phyloP scores from a whole-genome alignment of 2,797 vertebrate genomes.

The Gastrophryne carolinensis region DNA sequence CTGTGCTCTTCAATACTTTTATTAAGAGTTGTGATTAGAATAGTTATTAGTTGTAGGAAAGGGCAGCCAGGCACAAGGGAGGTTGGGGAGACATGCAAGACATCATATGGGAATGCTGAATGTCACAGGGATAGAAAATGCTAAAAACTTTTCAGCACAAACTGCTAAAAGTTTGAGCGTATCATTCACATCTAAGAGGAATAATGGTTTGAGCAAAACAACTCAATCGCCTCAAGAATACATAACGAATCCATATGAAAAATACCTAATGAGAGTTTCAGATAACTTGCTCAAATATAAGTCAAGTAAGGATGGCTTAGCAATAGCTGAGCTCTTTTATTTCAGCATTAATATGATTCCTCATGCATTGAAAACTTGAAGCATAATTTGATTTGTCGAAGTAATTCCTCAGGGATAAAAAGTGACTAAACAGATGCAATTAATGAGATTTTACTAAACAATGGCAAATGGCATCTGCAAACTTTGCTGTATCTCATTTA shows the following conservation, averaged over 20 bases:
- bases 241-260: neutral
- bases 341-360: conserved; percentile 20
- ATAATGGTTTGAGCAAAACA: too few relatives aligned
- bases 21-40: too few relatives aligned
- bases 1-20: too few relatives aligned
- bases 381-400: conserved; percentile 38
- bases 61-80: too few relatives aligned
- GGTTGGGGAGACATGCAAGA: too few relatives aligned
- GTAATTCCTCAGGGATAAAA: conserved; percentile 20
- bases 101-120: too few relatives aligned
- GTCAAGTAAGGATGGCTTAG: neutral
- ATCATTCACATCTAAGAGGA: too few relatives aligned
- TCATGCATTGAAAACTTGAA: conserved; percentile 18
- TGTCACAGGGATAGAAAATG: too few relatives aligned
- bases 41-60: too few relatives aligned
- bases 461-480: conserved; percentile 27
- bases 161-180: too few relatives aligned
- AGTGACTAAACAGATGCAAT: conserved; percentile 25
- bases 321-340: conserved; percentile 26
- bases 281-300: neutral
- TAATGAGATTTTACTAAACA: conserved; percentile 40
- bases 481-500: conserved; percentile 23
- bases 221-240: too few relatives aligned
- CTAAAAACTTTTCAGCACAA: too few relatives aligned
- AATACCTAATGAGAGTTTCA: neutral